Conservation (phyloP, 1,140 invertebrate species). For the Globodera ellingtonae region DNA sequence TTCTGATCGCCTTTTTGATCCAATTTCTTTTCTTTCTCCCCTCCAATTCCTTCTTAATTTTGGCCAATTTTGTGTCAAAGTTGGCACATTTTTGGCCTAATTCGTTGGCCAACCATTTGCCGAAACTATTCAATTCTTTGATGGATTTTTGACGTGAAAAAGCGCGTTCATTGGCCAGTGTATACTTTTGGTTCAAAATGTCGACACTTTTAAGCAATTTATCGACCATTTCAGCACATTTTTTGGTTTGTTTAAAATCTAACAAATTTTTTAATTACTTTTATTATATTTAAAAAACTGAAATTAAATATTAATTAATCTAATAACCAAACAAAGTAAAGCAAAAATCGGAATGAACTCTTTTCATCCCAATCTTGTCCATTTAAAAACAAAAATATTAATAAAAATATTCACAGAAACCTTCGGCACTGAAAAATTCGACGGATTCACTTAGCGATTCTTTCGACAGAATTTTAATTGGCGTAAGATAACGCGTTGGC, state of each 20-base stretch:
- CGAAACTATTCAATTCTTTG: not conserved
- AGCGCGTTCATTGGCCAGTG: not conserved
- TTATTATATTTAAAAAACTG: not conserved
- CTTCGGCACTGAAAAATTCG: slow-evolving; percentile 2
- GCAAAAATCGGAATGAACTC: no score
- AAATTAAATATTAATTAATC: not conserved
- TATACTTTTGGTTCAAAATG: not conserved
- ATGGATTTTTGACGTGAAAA: not conserved
- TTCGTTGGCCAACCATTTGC: not conserved
- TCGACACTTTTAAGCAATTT: not conserved
- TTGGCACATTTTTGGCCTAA: not conserved
- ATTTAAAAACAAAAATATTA: not conserved
- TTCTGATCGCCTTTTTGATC: not conserved
- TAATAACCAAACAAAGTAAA: no score
- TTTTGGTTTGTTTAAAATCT: not conserved
- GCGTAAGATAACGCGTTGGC: no score
- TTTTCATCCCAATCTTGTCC: no score
- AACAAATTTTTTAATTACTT: not conserved
- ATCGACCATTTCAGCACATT: not conserved
- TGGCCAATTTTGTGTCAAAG: not conserved
- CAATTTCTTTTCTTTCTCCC: not conserved
- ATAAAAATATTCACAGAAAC: not conserved
- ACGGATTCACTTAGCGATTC: not conserved
- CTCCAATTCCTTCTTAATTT: not conserved
- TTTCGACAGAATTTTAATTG: not conserved